Evolutionary conservation across 2,888 invertebrate species (phyloP), one percentile per base, ranked within the genome.

Genomic region (Dorcus hopei): DNA sequence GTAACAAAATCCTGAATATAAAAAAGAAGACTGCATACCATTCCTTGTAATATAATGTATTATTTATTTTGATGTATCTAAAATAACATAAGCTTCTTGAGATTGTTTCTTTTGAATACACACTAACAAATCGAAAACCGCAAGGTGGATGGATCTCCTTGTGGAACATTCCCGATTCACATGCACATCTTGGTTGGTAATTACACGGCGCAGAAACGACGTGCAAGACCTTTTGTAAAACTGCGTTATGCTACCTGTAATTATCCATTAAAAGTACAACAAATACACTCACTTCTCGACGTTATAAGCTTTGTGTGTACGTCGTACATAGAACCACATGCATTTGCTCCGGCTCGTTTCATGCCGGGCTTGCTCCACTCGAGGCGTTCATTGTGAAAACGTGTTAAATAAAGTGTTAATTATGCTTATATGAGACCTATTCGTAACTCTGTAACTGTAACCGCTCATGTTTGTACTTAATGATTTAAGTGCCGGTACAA

Each of bases 201-300:
- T 45, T 45, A 19, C 45, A 45, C 23, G n/a, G 16, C 23, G 23
- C 9, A 45, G 45, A 52, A 33, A 33, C 26, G 26, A 26, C 57
- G 49, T 57, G 53, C 54, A 48, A 57, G 53, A 57, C 54, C 50
- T 47, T 53, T 48, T 53, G 38, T 54, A 60, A 60, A 42, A 45
- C 49, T 52, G 49, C 57, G 57, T 57, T 52, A 59, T 63, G 64
- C 65, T 64, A 66, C 66, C 67, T 61, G 63, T 65, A 68, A 66
- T 65, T 68, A 67, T 65, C 64, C 61, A 65, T 66, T 65, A 67
- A 65, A 66, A 62, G 64, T 64, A 66, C 68, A 33, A 33, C 26
- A 67, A 67, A 67, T 65, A 66, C 55, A 66, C 55, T 54, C 45
- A 54, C 49, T 57, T 58, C 40, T 41, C 41, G 38, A 9, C 50